Conservation (phyloP, 2,888 invertebrate genomes). For the Xanthorhoe designata region DNA sequence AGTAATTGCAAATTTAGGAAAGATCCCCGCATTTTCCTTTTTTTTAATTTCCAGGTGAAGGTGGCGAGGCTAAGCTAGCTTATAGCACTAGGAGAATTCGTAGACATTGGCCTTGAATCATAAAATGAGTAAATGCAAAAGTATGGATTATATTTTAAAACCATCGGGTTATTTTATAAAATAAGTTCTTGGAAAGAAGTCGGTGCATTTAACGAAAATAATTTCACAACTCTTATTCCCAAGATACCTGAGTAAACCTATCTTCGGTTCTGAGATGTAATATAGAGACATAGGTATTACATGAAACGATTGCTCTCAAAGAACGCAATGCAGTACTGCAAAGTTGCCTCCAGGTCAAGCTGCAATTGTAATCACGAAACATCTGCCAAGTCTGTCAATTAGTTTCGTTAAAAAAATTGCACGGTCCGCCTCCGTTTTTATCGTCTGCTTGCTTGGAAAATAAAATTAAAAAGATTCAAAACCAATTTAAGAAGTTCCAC, state of each 20-base stretch:
- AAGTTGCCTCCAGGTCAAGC: conserved; percentile 24
- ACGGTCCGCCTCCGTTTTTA: conserved; percentile 27
- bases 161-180: too few species aligned
- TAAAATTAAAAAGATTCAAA: conserved; percentile 35
- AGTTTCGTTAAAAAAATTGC: conserved; percentile 31
- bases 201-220: background rate
- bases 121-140: too few species aligned
- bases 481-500: conserved; percentile 37
- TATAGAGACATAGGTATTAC: background rate
- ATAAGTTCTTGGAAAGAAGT: too few species aligned
- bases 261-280: background rate
- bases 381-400: conserved; percentile 34
- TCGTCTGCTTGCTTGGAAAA: conserved; percentile 19
- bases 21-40: conserved; percentile 18
- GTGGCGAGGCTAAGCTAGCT: too few species aligned
- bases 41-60: background rate
- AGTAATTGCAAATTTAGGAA: conserved; percentile 43
- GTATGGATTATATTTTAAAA: too few species aligned
- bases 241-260: background rate
- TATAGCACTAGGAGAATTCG: too few species aligned
- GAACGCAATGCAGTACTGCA: conserved; percentile 17
- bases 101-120: too few species aligned
- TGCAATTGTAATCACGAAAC: conserved; percentile 16
- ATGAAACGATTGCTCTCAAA: background rate
- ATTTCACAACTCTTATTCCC: background rate